Evolutionary conservation across 2,888 invertebrate genomes (phyloP), one percentile per base, ranked within the genome.

Genomic region (Escarpia spicata): DNA sequence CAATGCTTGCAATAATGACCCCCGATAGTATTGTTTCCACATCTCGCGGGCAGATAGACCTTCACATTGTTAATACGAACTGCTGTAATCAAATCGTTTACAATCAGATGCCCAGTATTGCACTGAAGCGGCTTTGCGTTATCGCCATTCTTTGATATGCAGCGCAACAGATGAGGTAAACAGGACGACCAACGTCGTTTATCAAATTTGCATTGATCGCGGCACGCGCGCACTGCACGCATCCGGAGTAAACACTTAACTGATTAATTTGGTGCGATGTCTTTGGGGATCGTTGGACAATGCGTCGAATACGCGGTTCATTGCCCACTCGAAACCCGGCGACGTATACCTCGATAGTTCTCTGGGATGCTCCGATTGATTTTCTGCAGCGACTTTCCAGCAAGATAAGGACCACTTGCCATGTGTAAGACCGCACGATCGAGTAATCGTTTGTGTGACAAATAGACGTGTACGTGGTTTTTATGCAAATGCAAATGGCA

Each of bases 271-370:
- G 19, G 19, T 19, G 12, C 15, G 19, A 4, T 15, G 75, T 75
- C 75, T 75, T 75, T 75, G 75, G 75, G 75, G 75, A 75, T 75
- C 75, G 26, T 75, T n/a, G 75, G n/a, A 75, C 75, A 75, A 75
- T 75, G 75, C 26, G 4, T 4, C n/a, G 75, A 75, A 26, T 75
- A 26, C 6, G 26, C 75, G 75, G 75, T 75, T 75, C 75, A 26
- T n/a, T 75, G 75, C 75, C 2, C 75, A 19, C 75, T 19, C 75
- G 26, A 15, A 75, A 75, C 19, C 75, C 75, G 10, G 12, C 4
- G 52, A 12, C 52, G 52, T 52, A 9, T 52, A 3, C n/a, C 75
- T 6, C 26, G 3, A 75, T 26, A 26, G 75, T 26, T 75, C 75
- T 75, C 26, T 3, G 9, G 52, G 52, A 6, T 75, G 26, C 19